Evolutionary conservation across 1,140 invertebrate genomes (phyloP).

Genomic region (Calosoma granatense): DNA sequence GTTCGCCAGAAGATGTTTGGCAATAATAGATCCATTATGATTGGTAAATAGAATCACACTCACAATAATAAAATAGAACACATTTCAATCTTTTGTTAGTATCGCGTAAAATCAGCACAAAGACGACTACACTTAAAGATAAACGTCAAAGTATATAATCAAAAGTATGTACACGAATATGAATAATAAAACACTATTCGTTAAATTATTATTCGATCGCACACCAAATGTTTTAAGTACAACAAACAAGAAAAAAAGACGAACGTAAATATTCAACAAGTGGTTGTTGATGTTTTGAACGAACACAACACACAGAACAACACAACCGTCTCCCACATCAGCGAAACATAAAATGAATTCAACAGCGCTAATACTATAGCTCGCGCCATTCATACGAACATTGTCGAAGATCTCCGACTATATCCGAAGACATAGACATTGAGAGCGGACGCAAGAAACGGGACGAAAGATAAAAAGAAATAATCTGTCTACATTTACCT

Average conservation of each 20-base stretch:
- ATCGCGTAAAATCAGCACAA: too few relatives aligned
- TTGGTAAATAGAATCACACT: too few relatives aligned
- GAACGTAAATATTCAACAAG: neutral
- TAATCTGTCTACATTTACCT: neutral
- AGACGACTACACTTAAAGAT: too few relatives aligned
- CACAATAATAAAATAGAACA: too few relatives aligned
- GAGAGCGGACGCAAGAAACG: neutral
- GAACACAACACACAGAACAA: neutral
- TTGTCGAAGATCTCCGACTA: neutral
- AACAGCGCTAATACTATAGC: neutral
- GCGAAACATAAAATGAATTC: neutral
- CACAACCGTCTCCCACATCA: neutral
- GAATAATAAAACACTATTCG: too few relatives aligned
- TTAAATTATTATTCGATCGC: too few relatives aligned
- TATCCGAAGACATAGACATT: neutral
- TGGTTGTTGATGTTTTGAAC: neutral
- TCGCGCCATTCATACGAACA: neutral
- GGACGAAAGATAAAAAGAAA: neutral
- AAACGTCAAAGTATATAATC: too few relatives aligned
- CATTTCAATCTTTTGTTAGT: too few relatives aligned
- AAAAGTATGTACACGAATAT: too few relatives aligned
- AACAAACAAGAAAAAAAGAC: too few relatives aligned
- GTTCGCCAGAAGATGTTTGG: too few relatives aligned
- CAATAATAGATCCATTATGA: too few relatives aligned
- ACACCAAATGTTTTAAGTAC: neutral